Evolutionary conservation across 2,888 invertebrate species (phyloP), one percentile per base, ranked within the genome.

Genomic region (Sthenelais limicola): DNA sequence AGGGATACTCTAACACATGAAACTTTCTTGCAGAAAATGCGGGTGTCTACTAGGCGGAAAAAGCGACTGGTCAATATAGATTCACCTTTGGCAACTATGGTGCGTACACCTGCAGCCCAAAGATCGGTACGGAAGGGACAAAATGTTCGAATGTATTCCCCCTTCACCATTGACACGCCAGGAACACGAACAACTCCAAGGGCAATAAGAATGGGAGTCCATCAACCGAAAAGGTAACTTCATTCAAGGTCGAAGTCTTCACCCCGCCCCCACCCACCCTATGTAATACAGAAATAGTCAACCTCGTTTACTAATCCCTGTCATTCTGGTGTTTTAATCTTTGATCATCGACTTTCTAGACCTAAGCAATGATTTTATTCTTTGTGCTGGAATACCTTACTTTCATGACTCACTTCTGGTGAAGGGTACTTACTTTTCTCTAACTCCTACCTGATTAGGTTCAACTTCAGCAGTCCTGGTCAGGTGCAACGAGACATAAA

Each of bases 141-240:
- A 1, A 56, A 54, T 18, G 32, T 32, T 28, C 54, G 56, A 54
- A 72, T 74, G 72, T 74, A 74, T 54, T 74, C 74, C 3, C 74
- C 74, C 24, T 74, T 74, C 43, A 51, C 38, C 5, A 73, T 74
- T 26, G 74, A 73, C 33, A 73, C 74, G 18, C 74, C 74, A 3
- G 35, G 66, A n/a, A 72, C 58, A 56, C 68, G 68, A 49, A 68
- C 68, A 3, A 74, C 74, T n/a, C 74, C 74, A 21, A 28, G 52
- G 4, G 71, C 58, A 30, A 74, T 74, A 28, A 30, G 74, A 18
- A 74, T 74, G 74, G 74, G 74, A 15, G 54, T 74, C 26, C 71
- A 74, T 32, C 68, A 49, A 15, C 74, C 74, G 5, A 72, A 72
- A 35, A 72, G 74, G 74, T 74, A 33, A 24, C 9, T 35, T 4